Evolutionary conservation across 2,888 invertebrate species (phyloP).

Genomic region (Slavum lentiscoides): DNA sequence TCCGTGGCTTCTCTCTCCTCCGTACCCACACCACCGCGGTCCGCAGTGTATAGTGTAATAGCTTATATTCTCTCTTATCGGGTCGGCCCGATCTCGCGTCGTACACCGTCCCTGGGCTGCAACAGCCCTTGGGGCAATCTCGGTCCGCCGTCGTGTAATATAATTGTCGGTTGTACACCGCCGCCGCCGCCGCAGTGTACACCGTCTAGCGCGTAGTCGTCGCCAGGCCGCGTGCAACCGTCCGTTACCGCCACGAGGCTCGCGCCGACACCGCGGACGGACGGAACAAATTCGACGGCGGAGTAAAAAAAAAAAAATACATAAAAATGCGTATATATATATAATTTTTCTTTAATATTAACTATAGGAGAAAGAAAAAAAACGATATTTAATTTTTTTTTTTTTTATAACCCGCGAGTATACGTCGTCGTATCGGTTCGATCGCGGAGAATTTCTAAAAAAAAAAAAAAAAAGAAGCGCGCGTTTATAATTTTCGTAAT

Average conservation of each 20-base stretch:
- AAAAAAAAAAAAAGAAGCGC: background rate
- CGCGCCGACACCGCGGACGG: no score
- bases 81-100: background rate
- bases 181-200: no score
- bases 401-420: background rate
- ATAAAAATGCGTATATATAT: no score
- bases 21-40: background rate
- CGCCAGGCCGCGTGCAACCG: no score
- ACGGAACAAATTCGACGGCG: background rate
- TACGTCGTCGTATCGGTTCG: constrained; percentile 7
- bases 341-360: no score
- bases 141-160: constrained; percentile 31
- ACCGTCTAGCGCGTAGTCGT: no score
- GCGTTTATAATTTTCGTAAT: background rate
- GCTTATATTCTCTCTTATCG: constrained; percentile 9
- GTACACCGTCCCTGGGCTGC: background rate
- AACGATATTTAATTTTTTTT: no score
- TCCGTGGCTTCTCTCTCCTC: constrained; percentile 25
- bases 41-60: no score
- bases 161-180: constrained; percentile 44
- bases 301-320: background rate
- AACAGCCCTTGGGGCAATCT: constrained; percentile 48
- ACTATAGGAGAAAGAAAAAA: no score
- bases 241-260: no score
- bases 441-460: constrained; percentile 9